Percentiles rank a stretch among this genome's conserved stretches.
phyloP scores from a whole-genome alignment of 2,113 vertebrate genomes.

The Thunnus maccoyii region DNA sequence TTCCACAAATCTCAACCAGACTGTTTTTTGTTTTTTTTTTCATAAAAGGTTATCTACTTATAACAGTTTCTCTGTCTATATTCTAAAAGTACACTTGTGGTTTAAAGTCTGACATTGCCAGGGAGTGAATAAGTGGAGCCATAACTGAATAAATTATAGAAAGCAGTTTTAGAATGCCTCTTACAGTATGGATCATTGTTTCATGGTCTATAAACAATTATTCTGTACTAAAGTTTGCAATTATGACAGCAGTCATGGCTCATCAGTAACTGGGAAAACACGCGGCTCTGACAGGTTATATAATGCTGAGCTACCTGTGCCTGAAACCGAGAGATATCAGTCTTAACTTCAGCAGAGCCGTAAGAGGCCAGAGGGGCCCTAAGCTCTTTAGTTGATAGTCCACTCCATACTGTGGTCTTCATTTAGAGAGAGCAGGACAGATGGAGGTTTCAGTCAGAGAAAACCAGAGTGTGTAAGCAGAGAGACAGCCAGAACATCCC shows the following conservation, averaged over 20 bases:
- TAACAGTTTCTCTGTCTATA: neutral
- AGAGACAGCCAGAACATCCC: slow-evolving; percentile 37
- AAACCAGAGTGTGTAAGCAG: slow-evolving; percentile 40
- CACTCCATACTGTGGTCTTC: slow-evolving; percentile 23
- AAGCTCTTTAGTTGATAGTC: slow-evolving; percentile 33
- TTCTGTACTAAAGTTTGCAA: neutral
- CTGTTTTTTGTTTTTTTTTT: too few species aligned
- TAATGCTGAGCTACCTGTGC: slow-evolving; percentile 21
- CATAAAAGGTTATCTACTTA: neutral
- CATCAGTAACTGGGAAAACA: neutral
- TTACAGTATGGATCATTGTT: neutral
- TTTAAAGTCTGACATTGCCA: too few species aligned
- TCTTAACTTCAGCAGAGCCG: slow-evolving; percentile 41
- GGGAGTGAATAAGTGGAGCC: neutral
- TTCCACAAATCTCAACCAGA: too few species aligned
- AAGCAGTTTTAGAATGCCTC: neutral
- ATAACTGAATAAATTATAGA: neutral
- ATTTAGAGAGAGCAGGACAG: slow-evolving; percentile 27
- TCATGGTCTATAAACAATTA: neutral
- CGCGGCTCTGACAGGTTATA: slow-evolving; percentile 17
- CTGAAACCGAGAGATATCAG: slow-evolving; percentile 34
- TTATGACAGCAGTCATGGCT: neutral
- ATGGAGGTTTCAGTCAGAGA: slow-evolving; percentile 43
- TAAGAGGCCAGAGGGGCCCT: slow-evolving; percentile 24
- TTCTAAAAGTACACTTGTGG: neutral